Evolutionary conservation across 2,888 invertebrate species (phyloP), one percentile per base, ranked within the genome.

Genomic region (Mactromeris polynyma): DNA sequence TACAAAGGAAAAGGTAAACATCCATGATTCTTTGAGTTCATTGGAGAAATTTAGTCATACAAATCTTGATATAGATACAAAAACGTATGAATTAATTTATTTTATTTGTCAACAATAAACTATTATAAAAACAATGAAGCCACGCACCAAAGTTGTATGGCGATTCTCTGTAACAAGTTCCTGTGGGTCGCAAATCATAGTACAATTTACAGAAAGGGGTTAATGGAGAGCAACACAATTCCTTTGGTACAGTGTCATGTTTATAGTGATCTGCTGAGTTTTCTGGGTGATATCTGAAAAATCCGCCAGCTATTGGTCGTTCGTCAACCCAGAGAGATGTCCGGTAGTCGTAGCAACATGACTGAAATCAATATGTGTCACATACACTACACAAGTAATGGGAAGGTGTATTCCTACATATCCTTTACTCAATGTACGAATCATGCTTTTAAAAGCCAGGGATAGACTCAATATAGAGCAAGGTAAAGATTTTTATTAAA

Each of bases 321-420:
- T 73, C 81, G 4, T 79, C 78, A 4, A 89, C 58, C 81, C 80
- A 89, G 31, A 84, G 40, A 14, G 26, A 64, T 11, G 83, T 84
- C n/a, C 64, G 46, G n/a, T 42, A 31, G 83, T 86, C 79, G 51
- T 86, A 89, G 31, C 89, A 89, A 40, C 89, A 89, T 31, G 58
- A 83, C 89, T 89, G 84, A 36, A 89, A 82, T 31, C 6, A 14
- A 14, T 42, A 14, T 6, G 51, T 14, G 11, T 9, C 19, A 51
- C 51, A 51, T 51, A 2, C 14, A 6, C 17, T 51, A 17, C 19
- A 9, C 2, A 14, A 17, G 19, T 9, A 51, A 17, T 19, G 2
- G 51, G 42, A 42, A 51, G 19, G 19, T 17, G 11, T 51, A 51
- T 19, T 9, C 2, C 14, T 51, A 6, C 19, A 2, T 51, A 17